Evolutionary conservation across 2,888 invertebrate genomes (phyloP), one percentile per base, ranked within the genome.

Genomic region (Brachynemurus nebulosus): DNA sequence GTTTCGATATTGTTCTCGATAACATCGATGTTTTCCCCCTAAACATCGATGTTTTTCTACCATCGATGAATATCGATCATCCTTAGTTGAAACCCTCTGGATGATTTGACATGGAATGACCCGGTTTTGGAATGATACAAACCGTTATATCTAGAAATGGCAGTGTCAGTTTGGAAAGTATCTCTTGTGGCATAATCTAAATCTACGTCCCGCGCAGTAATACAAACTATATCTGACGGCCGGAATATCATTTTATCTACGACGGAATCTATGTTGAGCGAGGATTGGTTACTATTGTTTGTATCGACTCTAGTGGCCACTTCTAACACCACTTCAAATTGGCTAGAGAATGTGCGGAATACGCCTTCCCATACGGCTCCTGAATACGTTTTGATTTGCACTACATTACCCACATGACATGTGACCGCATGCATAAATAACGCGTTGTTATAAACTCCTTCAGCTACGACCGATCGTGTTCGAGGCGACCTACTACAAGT

Each of bases 361-460:
- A 92, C 78, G 17, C 92, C 92, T 68, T 92, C 91, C 74, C 83
- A 91, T 45, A 83, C 68, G 54, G 78, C 77, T 51, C 89, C 90
- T 54, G 88, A 86, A 61, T 81, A 80, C 44, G 89, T 82, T 57
- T 82, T 79, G 55, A 88, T 77, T 65, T 85, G 80, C 47, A 86
- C 86, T 51, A 73, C 72, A 61, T 83, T 85, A 49, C 89, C 91
- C 50, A 92, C 82, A 60, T 89, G 80, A 52, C 84, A 77, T 44
- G 88, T 84, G 48, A 85, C 80, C 37, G 86, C 82, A 70, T 90
- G 86, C 84, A 90, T 88, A 64, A 90, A 89, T 65, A 82, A 80
- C 51, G 82, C 78, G 72, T 92, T 92, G 59, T 78, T 83, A 65
- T 91, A 92, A 44, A 92, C 82, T 50, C 92, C 91, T 60, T 91